phyloP scores from a whole-genome alignment of 2,113 vertebrate genomes.

The Corythornis cristatus region DNA sequence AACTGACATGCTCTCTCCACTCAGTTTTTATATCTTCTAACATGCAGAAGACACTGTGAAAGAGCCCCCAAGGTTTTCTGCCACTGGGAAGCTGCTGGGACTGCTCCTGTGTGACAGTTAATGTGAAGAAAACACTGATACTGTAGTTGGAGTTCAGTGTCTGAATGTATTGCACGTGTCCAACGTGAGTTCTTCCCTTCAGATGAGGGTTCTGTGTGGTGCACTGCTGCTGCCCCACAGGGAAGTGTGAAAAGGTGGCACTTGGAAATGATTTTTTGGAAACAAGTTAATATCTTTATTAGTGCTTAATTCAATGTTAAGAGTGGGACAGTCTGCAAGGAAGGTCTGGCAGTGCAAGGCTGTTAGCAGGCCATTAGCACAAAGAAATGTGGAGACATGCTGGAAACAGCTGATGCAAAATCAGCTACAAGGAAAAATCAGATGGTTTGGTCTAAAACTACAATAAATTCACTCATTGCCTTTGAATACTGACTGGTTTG shows the following conservation, averaged over 20 bases:
- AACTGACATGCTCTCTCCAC: background rate
- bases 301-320: background rate
- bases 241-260: constrained; percentile 26
- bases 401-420: background rate
- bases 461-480: background rate
- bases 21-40: background rate
- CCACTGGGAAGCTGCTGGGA: background rate
- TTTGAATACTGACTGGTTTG: constrained; percentile 36
- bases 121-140: background rate
- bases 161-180: constrained; percentile 6
- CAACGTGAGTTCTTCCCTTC: constrained; percentile 32
- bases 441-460: background rate
- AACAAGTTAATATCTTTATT: background rate
- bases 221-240: constrained; percentile 55
- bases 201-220: constrained; percentile 44
- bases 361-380: background rate
- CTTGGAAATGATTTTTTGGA: constrained; percentile 20
- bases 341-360: background rate
- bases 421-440: background rate
- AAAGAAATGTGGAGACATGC: background rate
- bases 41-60: background rate
- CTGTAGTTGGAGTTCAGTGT: constrained; percentile 5
- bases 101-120: constrained; percentile 23
- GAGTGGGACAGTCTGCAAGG: background rate
- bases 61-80: constrained; percentile 1